Evolutionary conservation across 2,113 vertebrate species (phyloP).

Genomic region (Bubalus kerabau): DNA sequence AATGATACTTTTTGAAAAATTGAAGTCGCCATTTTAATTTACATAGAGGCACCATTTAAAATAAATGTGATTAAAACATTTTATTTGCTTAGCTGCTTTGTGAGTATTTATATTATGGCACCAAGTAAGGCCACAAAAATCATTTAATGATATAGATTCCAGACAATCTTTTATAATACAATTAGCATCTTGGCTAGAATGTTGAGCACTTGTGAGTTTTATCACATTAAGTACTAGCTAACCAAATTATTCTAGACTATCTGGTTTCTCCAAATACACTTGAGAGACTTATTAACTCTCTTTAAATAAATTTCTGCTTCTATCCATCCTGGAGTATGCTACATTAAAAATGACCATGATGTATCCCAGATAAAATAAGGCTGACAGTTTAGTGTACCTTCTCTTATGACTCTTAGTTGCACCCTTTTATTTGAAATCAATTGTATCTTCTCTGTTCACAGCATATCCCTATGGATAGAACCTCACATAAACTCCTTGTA

Average conservation of each 20-base stretch:
- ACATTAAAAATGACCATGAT: not conserved
- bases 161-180: conserved; percentile 24
- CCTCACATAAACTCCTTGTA: not conserved
- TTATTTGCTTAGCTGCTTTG: conserved; percentile 23
- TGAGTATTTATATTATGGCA: not conserved
- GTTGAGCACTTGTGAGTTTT: not conserved
- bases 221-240: conserved; percentile 16
- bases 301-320: not conserved
- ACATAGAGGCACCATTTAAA: not conserved
- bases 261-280: not conserved
- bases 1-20: conserved; percentile 4
- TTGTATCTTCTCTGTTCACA: not conserved
- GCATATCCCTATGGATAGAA: not conserved
- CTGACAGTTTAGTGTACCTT: not conserved
- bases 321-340: not conserved
- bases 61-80: conserved; percentile 40
- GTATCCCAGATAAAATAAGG: not conserved
- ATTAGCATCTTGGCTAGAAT: conserved; percentile 8
- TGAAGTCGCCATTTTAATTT: not conserved
- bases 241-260: conserved; percentile 21
- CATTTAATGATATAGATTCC: not conserved
- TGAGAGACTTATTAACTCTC: not conserved
- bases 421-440: not conserved
- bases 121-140: conserved; percentile 39
- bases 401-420: not conserved